Evolutionary conservation across 2,888 invertebrate species (phyloP).

Genomic region (Cosmia pyralina): DNA sequence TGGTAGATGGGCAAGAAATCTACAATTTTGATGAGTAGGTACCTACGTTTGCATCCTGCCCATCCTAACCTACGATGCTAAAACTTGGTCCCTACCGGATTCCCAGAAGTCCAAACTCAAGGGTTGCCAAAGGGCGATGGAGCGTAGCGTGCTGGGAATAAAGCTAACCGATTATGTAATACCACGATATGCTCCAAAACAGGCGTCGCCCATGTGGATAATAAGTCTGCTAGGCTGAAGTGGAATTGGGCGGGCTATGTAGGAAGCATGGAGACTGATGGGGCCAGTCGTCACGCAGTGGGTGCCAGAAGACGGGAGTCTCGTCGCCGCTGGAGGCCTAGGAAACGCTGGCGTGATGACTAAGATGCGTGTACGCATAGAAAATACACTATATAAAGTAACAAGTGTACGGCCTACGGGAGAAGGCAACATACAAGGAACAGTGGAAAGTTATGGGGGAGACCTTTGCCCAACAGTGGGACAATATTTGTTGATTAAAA

Average conservation of each 20-base stretch:
- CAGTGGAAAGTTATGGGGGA: neutral
- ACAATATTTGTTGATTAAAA: neutral
- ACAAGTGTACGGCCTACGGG: too few species aligned
- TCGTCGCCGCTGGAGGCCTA: neutral
- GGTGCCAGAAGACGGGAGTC: neutral
- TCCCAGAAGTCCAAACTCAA: neutral
- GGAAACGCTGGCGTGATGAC: neutral
- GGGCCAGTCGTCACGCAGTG: neutral
- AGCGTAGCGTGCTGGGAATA: neutral
- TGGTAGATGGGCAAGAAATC: too few species aligned
- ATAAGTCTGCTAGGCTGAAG: too few species aligned
- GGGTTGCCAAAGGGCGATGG: neutral
- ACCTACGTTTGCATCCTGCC: neutral
- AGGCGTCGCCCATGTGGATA: neutral
- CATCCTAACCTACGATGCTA: neutral
- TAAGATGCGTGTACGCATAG: neutral
- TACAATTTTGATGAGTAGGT: neutral
- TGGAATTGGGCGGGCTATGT: too few species aligned
- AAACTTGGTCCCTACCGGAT: neutral
- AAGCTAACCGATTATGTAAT: neutral
- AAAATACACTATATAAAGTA: too few species aligned
- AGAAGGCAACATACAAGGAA: neutral
- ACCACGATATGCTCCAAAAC: neutral
- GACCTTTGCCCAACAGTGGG: neutral
- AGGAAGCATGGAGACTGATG: too few species aligned